Conservation (phyloP, 2,797 vertebrate genomes). For the Anniella stebbinsi region DNA sequence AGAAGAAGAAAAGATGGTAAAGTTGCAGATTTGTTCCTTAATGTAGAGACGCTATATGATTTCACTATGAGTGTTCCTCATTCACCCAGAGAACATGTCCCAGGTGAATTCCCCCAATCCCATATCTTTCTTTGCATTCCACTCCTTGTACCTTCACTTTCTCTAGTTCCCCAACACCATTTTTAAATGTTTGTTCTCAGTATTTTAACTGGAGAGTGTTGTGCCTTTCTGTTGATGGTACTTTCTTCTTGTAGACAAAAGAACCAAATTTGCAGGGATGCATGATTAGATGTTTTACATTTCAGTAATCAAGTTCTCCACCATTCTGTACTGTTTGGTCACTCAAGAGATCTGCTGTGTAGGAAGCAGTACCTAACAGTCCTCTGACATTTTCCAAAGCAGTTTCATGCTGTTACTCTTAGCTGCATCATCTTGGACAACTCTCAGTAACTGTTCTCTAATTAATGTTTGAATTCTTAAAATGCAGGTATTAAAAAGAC, state of each 20-base stretch:
- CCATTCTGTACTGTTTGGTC: slow-evolving; percentile 6
- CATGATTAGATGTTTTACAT: neutral
- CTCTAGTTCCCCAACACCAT: neutral
- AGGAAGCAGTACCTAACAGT: slow-evolving; percentile 31
- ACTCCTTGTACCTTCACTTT: neutral
- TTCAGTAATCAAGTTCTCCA: slow-evolving; percentile 31
- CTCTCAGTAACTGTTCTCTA: slow-evolving; percentile 24
- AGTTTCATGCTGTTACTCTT: slow-evolving; percentile 28
- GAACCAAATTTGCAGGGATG: neutral
- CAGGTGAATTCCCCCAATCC: neutral
- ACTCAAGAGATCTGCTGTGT: slow-evolving; percentile 16
- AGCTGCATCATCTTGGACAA: slow-evolving; percentile 12
- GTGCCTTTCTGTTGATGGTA: neutral
- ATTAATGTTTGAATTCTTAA: slow-evolving; percentile 29
- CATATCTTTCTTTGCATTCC: neutral
- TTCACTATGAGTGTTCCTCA: neutral
- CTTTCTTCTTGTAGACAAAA: neutral
- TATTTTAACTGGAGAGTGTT: neutral
- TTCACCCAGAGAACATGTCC: neutral
- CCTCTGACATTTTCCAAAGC: slow-evolving; percentile 27
- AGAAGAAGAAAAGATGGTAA: too few species aligned
- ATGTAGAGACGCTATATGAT: neutral
- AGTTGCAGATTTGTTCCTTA: too few species aligned
- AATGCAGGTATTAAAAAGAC: neutral
- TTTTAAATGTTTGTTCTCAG: slow-evolving; percentile 11